Percentiles rank a stretch among this genome's conserved stretches.
Evolutionary conservation across 2,888 invertebrate genomes (phyloP).

Genomic region (Gnatocerus cornutus): DNA sequence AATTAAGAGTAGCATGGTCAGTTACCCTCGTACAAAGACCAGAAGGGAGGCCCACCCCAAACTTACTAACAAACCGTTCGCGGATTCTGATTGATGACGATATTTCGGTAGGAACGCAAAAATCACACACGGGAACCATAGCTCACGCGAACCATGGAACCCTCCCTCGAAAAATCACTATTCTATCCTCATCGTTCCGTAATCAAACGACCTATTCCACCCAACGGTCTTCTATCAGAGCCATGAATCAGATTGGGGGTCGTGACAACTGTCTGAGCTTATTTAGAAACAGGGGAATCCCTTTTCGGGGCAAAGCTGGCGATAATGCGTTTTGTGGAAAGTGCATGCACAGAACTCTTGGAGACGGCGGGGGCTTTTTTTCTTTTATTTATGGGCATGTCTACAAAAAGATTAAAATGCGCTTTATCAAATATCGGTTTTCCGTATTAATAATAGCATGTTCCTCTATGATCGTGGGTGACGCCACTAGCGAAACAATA

Average conservation of each 20-base stretch:
- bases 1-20: slow-evolving; percentile 69
- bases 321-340: too few relatives aligned
- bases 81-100: slow-evolving; percentile 42
- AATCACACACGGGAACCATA: slow-evolving; percentile 45
- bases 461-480: not conserved
- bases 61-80: slow-evolving; percentile 23
- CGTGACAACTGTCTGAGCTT: not conserved
- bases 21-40: slow-evolving; percentile 66
- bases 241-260: not conserved
- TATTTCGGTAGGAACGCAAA: slow-evolving; percentile 44
- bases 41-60: slow-evolving; percentile 48
- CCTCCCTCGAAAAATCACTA: slow-evolving; percentile 23
- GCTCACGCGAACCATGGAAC: slow-evolving; percentile 14
- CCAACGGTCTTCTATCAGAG: not conserved
- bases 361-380: too few relatives aligned
- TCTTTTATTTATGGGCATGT: not conserved
- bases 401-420: not conserved
- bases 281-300: slow-evolving; percentile 1
- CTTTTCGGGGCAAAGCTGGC: not conserved
- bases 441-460: slow-evolving; percentile 1
- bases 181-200: slow-evolving; percentile 4
- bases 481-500: not conserved
- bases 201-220: slow-evolving; percentile 9
- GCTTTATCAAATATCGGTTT: not conserved
- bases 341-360: too few relatives aligned